These are phyloP conservation scores for Dysidea cf. avara DNA, from an alignment of 37 sponge, comb jelly and placozoan species.

Conservation along the genomic window DNA sequence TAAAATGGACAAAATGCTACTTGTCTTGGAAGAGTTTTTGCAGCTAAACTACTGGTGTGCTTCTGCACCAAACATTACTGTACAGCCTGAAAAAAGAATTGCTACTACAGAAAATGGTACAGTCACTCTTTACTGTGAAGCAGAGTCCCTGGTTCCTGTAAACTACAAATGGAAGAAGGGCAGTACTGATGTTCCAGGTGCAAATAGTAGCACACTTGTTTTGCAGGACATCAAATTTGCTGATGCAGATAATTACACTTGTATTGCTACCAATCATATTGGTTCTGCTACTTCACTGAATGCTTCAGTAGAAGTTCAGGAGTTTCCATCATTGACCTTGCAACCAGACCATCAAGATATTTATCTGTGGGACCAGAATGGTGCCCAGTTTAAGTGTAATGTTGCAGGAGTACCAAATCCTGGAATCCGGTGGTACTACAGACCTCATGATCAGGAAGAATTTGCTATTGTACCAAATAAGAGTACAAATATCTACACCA, in stretches of 20 bases:
- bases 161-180: conserved; percentile 23
- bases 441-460: too few species aligned
- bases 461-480: too few species aligned
- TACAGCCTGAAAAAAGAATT: conserved; percentile 1
- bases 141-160: conserved; percentile 17
- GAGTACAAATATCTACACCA: too few species aligned
- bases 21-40: not conserved
- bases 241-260: conserved; percentile 1
- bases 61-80: conserved; percentile 13
- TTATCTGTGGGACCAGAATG: too few species aligned
- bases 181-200: too few species aligned
- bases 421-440: too few species aligned
- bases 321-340: not conserved
- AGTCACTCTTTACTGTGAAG: not conserved
- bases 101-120: conserved; percentile 2
- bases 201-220: not conserved
- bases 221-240: not conserved
- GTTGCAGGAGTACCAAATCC: too few species aligned
- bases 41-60: conserved; percentile 35
- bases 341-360: not conserved
- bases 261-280: not conserved
- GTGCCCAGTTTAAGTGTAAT: too few species aligned
- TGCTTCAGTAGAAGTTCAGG: not conserved
- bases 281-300: not conserved
- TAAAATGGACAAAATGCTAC: not conserved